A percentile compares a stretch with the other conserved stretches of the same genome.
Evolutionary conservation across 2,888 invertebrate genomes (phyloP).

Genomic region (Orthosia incerta): DNA sequence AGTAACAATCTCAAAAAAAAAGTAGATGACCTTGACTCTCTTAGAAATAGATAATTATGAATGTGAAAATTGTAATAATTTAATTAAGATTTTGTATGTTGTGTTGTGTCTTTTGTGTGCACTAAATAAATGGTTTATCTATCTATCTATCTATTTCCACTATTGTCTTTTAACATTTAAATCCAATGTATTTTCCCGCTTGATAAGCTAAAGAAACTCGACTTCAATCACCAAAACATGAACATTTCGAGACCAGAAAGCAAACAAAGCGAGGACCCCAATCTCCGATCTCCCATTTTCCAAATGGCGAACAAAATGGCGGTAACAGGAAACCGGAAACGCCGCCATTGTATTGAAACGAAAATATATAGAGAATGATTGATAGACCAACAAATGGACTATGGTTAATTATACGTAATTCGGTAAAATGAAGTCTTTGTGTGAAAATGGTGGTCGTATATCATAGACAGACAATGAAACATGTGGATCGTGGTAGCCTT

Average conservation of each 20-base stretch:
- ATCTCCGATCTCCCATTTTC: constrained; percentile 57
- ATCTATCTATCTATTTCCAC: too few relatives aligned
- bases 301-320: constrained; percentile 57
- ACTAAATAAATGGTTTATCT: too few relatives aligned
- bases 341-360: constrained; percentile 51
- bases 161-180: neutral
- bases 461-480: constrained; percentile 39
- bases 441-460: constrained; percentile 43
- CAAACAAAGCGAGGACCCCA: constrained; percentile 43
- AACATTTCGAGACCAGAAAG: constrained; percentile 12
- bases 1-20: too few relatives aligned
- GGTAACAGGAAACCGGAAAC: constrained; percentile 48
- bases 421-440: constrained; percentile 61
- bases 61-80: too few relatives aligned
- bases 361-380: constrained; percentile 61
- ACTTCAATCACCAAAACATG: constrained; percentile 25
- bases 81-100: too few relatives aligned
- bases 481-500: constrained; percentile 5
- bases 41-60: neutral
- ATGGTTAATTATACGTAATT: constrained; percentile 62
- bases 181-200: neutral
- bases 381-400: constrained; percentile 60
- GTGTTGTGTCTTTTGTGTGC: too few relatives aligned
- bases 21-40: neutral
- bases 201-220: neutral